Percentiles rank a stretch among this genome's conserved stretches.
Conservation (phyloP, 1,140 invertebrate species). For the Ceratoteleas bidentatus region DNA sequence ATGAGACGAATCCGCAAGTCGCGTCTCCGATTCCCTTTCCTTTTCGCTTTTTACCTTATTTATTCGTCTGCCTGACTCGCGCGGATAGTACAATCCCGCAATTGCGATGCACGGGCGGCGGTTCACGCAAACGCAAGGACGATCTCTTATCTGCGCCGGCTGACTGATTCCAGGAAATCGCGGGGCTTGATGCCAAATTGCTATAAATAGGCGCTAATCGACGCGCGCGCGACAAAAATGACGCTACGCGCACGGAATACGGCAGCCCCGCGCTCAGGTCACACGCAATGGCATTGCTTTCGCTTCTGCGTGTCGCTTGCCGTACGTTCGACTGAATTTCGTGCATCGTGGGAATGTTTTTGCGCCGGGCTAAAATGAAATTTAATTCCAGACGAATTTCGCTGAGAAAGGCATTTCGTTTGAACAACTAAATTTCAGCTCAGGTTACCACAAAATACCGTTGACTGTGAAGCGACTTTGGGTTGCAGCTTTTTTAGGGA, state of each 20-base stretch:
- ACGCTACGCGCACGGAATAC: conserved; percentile 64
- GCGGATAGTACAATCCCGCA: conserved; percentile 52
- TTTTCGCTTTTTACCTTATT: conserved; percentile 55
- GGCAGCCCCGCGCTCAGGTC: conserved; percentile 3
- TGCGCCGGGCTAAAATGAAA: no score
- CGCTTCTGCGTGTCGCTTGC: not conserved
- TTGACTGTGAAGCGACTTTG: no score
- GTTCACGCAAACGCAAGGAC: conserved; percentile 74
- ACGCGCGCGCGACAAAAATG: conserved; percentile 71
- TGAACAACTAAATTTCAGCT: no score
- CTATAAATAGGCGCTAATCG: conserved; percentile 79
- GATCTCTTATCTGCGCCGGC: conserved; percentile 75
- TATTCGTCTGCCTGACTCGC: conserved; percentile 55
- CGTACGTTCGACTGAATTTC: conserved; percentile 15
- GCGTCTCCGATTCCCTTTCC: conserved; percentile 51
- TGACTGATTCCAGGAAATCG: conserved; percentile 69
- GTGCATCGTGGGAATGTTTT: no score
- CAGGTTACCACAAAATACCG: no score
- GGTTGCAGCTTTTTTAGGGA: no score
- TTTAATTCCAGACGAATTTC: no score
- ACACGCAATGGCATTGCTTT: conserved; percentile 26
- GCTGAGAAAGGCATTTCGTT: no score
- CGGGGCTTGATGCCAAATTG: conserved; percentile 75
- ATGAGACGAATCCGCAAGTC: conserved; percentile 78
- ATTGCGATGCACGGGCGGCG: conserved; percentile 71